A percentile compares a stretch with the other conserved stretches of the same genome.
phyloP scores from a whole-genome alignment of 2,888 invertebrate species.

The Peribatodes rhomboidaria region DNA sequence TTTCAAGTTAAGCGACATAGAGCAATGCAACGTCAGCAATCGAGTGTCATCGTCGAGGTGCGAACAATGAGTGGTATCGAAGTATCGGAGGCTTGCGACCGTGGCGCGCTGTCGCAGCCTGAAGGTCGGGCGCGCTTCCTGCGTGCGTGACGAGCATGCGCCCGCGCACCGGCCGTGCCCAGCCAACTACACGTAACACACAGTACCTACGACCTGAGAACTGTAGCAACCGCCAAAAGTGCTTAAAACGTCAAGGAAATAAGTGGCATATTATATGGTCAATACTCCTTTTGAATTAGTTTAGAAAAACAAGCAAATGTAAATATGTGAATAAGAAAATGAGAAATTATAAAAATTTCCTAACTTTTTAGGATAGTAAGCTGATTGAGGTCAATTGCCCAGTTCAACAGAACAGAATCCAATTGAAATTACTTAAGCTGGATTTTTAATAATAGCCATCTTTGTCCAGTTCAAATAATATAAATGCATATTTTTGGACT shows the following conservation, averaged over 20 bases:
- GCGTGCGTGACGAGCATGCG: conserved; percentile 83
- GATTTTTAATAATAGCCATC: not conserved
- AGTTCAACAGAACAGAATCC: not conserved
- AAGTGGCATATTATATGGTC: too few relatives aligned
- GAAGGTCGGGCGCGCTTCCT: conserved; percentile 83
- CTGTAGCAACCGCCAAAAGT: not conserved
- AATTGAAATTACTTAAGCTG: not conserved
- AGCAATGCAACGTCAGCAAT: conserved; percentile 12
- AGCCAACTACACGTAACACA: conserved; percentile 15
- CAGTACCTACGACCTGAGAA: conserved; percentile 20
- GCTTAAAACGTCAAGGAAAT: not conserved
- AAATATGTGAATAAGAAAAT: too few relatives aligned
- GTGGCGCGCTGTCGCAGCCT: conserved; percentile 68
- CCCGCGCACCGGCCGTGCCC: conserved; percentile 33
- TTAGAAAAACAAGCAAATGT: too few relatives aligned
- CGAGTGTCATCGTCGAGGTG: conserved; percentile 46
- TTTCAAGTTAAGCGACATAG: not conserved
- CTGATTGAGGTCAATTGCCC: too few relatives aligned
- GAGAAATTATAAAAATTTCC: too few relatives aligned
- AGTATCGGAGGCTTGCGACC: conserved; percentile 70
- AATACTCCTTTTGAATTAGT: too few relatives aligned
- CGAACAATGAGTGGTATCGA: conserved; percentile 71
- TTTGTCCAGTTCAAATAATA: not conserved
- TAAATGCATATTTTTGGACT: conserved; percentile 33
- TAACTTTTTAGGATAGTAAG: too few relatives aligned